Evolutionary conservation across 2,888 invertebrate species (phyloP), one percentile per base, ranked within the genome.

Genomic region (Hypsopygia costalis): DNA sequence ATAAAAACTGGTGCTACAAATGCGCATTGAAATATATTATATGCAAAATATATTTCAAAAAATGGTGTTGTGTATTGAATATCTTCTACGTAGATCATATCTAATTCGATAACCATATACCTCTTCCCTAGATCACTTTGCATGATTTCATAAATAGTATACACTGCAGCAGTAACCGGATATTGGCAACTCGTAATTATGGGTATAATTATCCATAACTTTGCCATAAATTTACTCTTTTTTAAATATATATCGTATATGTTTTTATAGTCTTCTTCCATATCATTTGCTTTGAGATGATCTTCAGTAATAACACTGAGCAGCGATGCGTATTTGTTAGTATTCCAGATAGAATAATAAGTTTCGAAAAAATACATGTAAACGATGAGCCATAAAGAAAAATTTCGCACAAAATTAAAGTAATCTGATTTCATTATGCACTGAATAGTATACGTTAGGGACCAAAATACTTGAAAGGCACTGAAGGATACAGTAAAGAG

Each of bases 31-130:
- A 59, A n/a, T 12, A 72, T 59, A 34, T 67, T 77, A 47, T 77
- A 81, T 0, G 65, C 69, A 43, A 77, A 83, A 36, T 75, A 55
- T 1, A 73, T 49, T 45, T 81, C 70, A 33, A 72, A 82, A 45
- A 76, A 76, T 1, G 81, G 82, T 3, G 71, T 55, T n/a, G 75
- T 69, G 43, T 63, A 72, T 46, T 83, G 79, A 36, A 71, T 72
- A 22, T 80, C 60, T 49, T 78, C 72, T 3, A 80, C 44, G 36
- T 49, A 73, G 31, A 67, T 62, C 7, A 81, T 36, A 1, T 76
- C 74, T 70, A 81, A 75, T 25, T 81, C 79, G 9, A 81, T 78
- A 0, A 81, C 65, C 80, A 81, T 81, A 6, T 63, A 55, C 31
- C 57, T 62, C 32, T 55, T 52, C 3, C 52, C 69, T 10, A 62